phyloP scores from a whole-genome alignment of 2,113 vertebrate genomes.

The Uria lomvia region DNA sequence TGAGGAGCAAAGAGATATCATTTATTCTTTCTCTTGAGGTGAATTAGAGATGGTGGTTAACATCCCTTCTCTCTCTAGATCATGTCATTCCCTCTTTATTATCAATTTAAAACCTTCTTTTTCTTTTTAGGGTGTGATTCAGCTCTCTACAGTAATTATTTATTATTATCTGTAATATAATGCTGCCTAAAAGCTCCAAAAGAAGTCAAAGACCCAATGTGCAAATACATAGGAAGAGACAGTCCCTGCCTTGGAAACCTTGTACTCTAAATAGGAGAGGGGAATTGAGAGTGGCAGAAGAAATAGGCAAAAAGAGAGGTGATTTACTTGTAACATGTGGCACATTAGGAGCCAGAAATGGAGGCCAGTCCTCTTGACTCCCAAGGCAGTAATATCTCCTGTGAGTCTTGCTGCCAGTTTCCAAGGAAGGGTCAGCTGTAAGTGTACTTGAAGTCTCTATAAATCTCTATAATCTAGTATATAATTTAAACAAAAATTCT shows the following conservation, averaged over 20 bases:
- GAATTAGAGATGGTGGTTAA: conserved; percentile 44
- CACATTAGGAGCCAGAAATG: conserved; percentile 23
- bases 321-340: neutral
- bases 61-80: conserved; percentile 12
- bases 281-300: conserved; percentile 14
- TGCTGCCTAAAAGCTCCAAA: conserved; percentile 59
- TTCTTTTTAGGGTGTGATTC: conserved; percentile 36
- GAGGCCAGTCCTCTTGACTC: neutral
- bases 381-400: neutral
- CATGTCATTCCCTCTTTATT: conserved; percentile 42
- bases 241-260: conserved; percentile 5
- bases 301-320: conserved; percentile 25
- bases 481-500: neutral
- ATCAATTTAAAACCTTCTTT: conserved; percentile 25
- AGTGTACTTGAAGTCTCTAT: neutral
- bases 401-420: neutral
- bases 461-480: neutral
- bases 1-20: neutral
- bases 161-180: conserved; percentile 58
- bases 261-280: neutral
- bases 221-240: conserved; percentile 16
- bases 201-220: conserved; percentile 33
- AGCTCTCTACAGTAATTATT: conserved; percentile 59
- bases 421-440: neutral
- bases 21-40: conserved; percentile 49